Evolutionary conservation across 1,140 invertebrate species (phyloP), one percentile per base, ranked within the genome.

Genomic region (Heliconius hermathena): DNA sequence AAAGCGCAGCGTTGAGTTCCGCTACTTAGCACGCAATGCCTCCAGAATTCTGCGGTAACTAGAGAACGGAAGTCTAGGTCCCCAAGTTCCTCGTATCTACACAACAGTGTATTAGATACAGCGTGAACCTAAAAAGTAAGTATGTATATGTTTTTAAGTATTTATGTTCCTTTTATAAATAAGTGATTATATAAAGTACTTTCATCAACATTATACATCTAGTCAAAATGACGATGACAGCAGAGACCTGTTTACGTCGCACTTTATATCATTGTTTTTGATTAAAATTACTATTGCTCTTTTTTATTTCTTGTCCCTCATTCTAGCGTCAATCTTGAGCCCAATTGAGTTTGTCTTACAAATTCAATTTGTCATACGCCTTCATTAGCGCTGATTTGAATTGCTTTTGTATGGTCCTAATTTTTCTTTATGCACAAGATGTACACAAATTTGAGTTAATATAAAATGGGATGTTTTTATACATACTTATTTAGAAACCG

Each of bases 221-320:
- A 22, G 22, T 29, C 60, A 66, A 26, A 3, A 13, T 16, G 26
- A 3, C 11, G 60, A 5, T 88, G 82, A 84, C 79, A 84, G 87
- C 87, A 89, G 87, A 88, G 84, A 88, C 88, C 87, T 89, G 88
- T 92, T 91, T 90, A 89, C 87, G 89, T 90, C 88, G 85, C 84
- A 88, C 79, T 78, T 86, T 88, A 90, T 89, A 88, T 90, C 89
- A 92, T 91, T 92, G 89, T 88, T 92, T 92, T 90, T 91, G 90
- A 92, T 92, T 92, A 92, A 91, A 90, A 92, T 92, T 91, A 91
- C 91, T 89, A 90, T 92, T 88, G 88, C 88, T 84, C 82, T 73
- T 80, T 84, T 87, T 87, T 85, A 86, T 84, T 88, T 70, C 74
- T 46, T 6, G 74, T 70, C 60, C 74, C 20, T 71, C 74, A 60